Evolutionary conservation across 2,113 vertebrate species (phyloP).

Genomic region (Boulengeromyrus knoepffleri): DNA sequence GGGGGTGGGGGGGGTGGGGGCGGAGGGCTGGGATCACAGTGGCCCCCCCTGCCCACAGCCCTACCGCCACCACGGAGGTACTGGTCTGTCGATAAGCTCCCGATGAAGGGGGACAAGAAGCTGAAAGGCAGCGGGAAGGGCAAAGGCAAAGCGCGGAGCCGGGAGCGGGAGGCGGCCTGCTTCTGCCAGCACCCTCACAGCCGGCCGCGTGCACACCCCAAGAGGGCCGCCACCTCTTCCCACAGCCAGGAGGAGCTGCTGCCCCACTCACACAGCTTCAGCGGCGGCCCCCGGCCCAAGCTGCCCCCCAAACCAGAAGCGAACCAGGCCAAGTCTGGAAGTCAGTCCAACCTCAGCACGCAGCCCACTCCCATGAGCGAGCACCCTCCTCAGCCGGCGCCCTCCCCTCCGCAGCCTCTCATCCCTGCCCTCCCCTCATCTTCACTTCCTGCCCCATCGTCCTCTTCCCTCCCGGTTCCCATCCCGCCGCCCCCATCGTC

Average conservation of each 20-base stretch:
- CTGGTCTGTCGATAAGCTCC: slow-evolving; percentile 86
- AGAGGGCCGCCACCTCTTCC: slow-evolving; percentile 57
- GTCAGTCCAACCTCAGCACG: slow-evolving; percentile 81
- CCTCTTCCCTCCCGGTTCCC: slow-evolving; percentile 58
- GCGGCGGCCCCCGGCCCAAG: slow-evolving; percentile 56
- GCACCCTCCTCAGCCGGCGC: slow-evolving; percentile 54
- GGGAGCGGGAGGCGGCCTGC: slow-evolving; percentile 57
- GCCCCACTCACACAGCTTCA: slow-evolving; percentile 71
- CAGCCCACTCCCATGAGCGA: slow-evolving; percentile 61
- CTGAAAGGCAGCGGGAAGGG: slow-evolving; percentile 61
- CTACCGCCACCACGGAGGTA: slow-evolving; percentile 74
- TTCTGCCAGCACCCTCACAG: slow-evolving; percentile 67
- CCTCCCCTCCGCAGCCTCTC: slow-evolving; percentile 54
- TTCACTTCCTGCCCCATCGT: slow-evolving; percentile 40
- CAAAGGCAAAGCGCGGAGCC: slow-evolving; percentile 59
- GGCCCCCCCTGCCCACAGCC: slow-evolving; percentile 58
- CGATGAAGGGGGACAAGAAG: slow-evolving; percentile 74
- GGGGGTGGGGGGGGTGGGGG: slow-evolving; percentile 66
- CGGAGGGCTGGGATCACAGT: slow-evolving; percentile 61
- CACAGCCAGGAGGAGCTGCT: slow-evolving; percentile 78
- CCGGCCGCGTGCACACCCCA: slow-evolving; percentile 56
- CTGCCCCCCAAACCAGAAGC: slow-evolving; percentile 58
- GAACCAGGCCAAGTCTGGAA: slow-evolving; percentile 73
- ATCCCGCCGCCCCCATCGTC: slow-evolving; percentile 60
- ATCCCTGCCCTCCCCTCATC: slow-evolving; percentile 38